These are phyloP conservation scores for Amazona guildingii DNA, from an alignment of 2,113 vertebrate species.

Conservation along the genomic window DNA sequence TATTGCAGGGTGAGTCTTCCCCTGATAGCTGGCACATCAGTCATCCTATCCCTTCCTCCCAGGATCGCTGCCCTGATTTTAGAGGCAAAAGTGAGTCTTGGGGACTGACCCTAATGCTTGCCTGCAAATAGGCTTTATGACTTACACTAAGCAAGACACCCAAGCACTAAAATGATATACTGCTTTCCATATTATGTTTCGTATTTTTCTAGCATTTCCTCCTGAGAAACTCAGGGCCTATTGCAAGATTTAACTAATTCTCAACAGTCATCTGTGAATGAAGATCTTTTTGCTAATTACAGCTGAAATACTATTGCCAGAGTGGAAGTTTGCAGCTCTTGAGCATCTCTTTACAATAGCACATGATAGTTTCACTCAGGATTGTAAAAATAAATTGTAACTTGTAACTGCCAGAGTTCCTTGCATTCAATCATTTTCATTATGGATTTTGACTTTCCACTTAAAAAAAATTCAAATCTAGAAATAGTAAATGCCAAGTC, in stretches of 20 bases:
- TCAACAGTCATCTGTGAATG: background rate
- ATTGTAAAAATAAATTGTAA: conserved; percentile 12
- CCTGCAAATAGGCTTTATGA: background rate
- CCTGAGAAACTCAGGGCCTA: background rate
- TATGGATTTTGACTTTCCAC: background rate
- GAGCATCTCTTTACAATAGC: background rate
- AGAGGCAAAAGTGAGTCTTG: background rate
- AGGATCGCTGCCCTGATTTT: background rate
- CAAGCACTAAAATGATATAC: background rate
- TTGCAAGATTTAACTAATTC: background rate
- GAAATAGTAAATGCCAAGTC: conserved; percentile 57
- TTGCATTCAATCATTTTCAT: background rate
- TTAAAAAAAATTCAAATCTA: conserved; percentile 27
- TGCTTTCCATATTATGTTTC: background rate
- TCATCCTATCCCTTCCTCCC: background rate
- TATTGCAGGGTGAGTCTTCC: background rate
- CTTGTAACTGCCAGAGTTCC: background rate
- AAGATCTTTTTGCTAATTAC: background rate
- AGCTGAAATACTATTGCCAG: background rate
- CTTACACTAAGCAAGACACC: background rate
- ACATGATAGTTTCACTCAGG: background rate
- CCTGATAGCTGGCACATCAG: accelerated
- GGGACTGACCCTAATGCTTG: background rate
- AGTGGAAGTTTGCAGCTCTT: background rate
- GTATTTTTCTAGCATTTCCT: background rate